Evolutionary conservation across 2,888 invertebrate species (phyloP), one percentile per base, ranked within the genome.

Genomic region (Germaria angustata): DNA sequence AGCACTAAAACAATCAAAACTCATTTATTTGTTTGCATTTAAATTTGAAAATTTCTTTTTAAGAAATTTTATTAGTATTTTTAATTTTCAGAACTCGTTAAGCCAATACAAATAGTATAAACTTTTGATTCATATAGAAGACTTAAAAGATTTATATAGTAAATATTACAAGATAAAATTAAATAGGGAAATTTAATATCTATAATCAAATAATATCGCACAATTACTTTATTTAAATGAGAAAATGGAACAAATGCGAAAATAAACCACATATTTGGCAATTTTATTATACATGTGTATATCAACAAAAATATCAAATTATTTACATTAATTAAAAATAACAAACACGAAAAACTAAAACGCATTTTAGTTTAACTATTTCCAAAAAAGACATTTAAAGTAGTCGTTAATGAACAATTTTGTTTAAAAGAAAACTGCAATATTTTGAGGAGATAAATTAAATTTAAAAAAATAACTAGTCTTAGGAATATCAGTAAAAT

Each of bases 181-280:
- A 49, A 76, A 81, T 81, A 84, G 82, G 84, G 82, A 81, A 84
- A 75, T 46, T 57, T 39, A 49, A 83, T 24, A 75, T 61, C 72
- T 34, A n/a, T n/a, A 77, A 83, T 72, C 39, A 49, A 77, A 78
- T 68, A 73, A 84, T 84, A 80, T 84, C 81, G 81, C 81, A 84
- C 77, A 77, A 84, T 84, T 84, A 80, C 80, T 84, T 80, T 80
- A 84, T 84, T 80, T 84, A 78, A 76, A 65, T 69, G 41, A 68
- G 24, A 44, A 71, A 32, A 44, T 53, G 13, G 24, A 65, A 53
- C 13, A 36, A 75, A 61, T 66, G n/a, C 20, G 36, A 36, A 75
- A 41, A 55, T 53, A 49, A 20, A 61, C 17, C 28, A 49, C 15
- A 34, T 57, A 69, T 55, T 75, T 71, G 49, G 78, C 51, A 65